Base-by-base conservation (phyloP, 1,140 invertebrate genomes). In the Drosophila tsacasi region DNA sequence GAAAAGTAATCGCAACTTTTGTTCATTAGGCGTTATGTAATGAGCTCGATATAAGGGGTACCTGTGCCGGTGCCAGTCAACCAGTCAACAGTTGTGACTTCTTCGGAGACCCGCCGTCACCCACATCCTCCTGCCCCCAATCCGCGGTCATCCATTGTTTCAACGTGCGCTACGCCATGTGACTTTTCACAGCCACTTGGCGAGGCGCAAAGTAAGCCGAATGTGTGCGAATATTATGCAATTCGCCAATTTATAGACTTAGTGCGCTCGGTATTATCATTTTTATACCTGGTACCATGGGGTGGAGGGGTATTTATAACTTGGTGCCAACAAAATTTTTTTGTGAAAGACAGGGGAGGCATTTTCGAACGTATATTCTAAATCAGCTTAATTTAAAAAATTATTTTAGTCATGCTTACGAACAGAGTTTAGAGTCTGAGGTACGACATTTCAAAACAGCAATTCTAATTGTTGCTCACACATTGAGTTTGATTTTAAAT, bases 141-240 rank as follows among this genome's bases (percentile, higher is more conserved):
- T 19, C 30, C 62, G 66, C 76, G 76, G 75, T 65, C 59, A 73
- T 23, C 73, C 77, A 87, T 87, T 87, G 83, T 87, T 87, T 77
- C 46, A 65, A 17, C 46, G 47, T 17, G 54, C 54, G 59, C 27
- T 59, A 37, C 54, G 62, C 65, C 80, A 80, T 87, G 83, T 89
- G 83, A 87, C 76, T 89, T 89, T 83, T 87, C 83, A 89, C 83
- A 87, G 83, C 73, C 82, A 57, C 44, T 79, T 47, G 58, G 37
- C 63, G 67, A 78, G 79, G 68, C 80, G 80, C 75, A 79, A 74
- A 55, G 65, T 64, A 73, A 77, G 40, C 80, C 68, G 54, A 81
- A 78, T 81, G 80, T 74, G 60, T 63, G 71, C 77, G 65, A 81
- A 85, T 67, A 74, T 85, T 85, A 85, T 85, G 82, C 79, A 85